Evolutionary conservation across 2,113 vertebrate genomes (phyloP).

Genomic region (Euleptes europaea): DNA sequence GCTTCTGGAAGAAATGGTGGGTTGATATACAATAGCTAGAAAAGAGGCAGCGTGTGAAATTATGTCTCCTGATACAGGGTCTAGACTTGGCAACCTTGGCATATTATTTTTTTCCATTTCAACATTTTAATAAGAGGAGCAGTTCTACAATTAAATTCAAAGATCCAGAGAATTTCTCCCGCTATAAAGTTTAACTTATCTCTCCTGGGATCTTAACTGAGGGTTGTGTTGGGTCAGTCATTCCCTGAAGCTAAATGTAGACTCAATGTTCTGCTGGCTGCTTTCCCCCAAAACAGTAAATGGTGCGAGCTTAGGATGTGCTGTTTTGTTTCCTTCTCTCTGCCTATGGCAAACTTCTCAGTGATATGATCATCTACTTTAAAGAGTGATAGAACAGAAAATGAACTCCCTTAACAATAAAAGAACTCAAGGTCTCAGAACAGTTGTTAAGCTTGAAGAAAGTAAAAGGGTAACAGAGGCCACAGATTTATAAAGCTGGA

Average conservation of each 20-base stretch:
- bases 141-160: background rate
- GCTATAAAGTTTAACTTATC: background rate
- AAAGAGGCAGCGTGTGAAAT: background rate
- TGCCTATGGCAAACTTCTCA: slow-evolving; percentile 20
- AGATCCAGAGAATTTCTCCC: background rate
- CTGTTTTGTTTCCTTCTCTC: background rate
- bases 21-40: background rate
- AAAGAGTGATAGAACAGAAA: background rate
- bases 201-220: background rate
- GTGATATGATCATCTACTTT: background rate
- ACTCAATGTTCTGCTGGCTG: slow-evolving; percentile 13
- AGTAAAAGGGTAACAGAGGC: slow-evolving; percentile 7
- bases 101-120: background rate
- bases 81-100: background rate
- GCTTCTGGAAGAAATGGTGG: too few species aligned
- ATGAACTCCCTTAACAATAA: slow-evolving; percentile 14
- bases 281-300: slow-evolving; percentile 15
- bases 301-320: background rate
- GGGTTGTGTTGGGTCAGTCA: background rate
- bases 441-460: slow-evolving; percentile 12
- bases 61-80: background rate
- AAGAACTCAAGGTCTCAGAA: slow-evolving; percentile 4
- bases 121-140: background rate
- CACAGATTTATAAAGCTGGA: background rate
- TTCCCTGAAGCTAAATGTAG: slow-evolving; percentile 1